These are phyloP conservation scores for Hyperoplus lanceolatus DNA, from an alignment of 2,797 vertebrate species.

Conservation along the genomic window DNA sequence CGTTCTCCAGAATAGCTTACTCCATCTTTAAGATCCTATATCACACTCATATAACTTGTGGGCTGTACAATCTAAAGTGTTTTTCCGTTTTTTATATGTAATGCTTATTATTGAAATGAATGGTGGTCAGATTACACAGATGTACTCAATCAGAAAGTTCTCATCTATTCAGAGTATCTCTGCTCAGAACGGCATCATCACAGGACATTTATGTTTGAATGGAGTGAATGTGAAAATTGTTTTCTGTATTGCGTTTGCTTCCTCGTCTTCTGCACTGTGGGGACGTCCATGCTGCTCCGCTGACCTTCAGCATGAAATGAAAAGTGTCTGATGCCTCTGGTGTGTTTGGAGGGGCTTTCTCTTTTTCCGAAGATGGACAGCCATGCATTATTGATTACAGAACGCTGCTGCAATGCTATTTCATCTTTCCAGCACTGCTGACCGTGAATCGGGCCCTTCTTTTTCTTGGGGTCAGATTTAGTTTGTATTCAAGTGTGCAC, in stretches of 20 bases:
- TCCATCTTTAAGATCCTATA: background rate
- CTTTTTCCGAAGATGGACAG: slow-evolving; percentile 81
- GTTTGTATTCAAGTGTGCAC: slow-evolving; percentile 35
- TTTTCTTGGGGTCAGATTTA: slow-evolving; percentile 18
- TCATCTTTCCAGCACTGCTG: slow-evolving; percentile 72
- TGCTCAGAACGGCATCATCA: background rate
- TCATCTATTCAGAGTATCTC: background rate
- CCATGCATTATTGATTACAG: slow-evolving; percentile 86
- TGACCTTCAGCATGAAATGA: slow-evolving; percentile 85
- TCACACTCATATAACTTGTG: background rate
- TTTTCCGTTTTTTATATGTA: slow-evolving; percentile 1
- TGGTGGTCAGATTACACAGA: slow-evolving; percentile 22
- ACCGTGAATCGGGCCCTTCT: slow-evolving; percentile 51
- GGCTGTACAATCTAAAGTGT: background rate
- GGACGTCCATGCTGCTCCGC: slow-evolving; percentile 67
- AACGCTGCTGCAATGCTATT: slow-evolving; percentile 83
- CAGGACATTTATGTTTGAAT: background rate
- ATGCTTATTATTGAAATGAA: slow-evolving; percentile 6
- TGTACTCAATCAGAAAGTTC: slow-evolving; percentile 4
- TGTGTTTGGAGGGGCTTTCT: slow-evolving; percentile 80
- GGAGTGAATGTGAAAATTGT: background rate
- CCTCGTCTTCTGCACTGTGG: slow-evolving; percentile 51
- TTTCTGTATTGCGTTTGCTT: slow-evolving; percentile 41
- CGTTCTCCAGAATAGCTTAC: too few relatives aligned
- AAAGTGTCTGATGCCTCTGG: slow-evolving; percentile 83